Evolutionary conservation across 2,888 invertebrate species (phyloP), one percentile per base, ranked within the genome.

Genomic region (Aromia moschata): DNA sequence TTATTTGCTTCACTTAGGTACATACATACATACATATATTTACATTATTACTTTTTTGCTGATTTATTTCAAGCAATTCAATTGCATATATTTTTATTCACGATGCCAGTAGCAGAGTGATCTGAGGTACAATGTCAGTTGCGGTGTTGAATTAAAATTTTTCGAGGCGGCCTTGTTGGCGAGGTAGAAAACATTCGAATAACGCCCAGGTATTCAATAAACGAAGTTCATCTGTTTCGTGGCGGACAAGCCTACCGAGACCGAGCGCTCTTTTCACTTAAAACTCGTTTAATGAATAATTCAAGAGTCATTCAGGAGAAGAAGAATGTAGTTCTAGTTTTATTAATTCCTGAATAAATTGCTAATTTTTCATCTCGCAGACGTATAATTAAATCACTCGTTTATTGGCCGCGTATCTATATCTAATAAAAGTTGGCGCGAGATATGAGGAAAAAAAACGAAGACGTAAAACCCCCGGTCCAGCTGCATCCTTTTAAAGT

Each of bases 261-360:
- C 25, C 25, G 25, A 25, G 25, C 25, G 25, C 25, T 25, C 7
- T 7, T 33, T 33, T 10, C 33, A 33, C 33, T 33, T 33, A 3
- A 33, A 33, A 33, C 33, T 11, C 7, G 33, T 33, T 33, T 33
- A 33, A 33, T 33, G 33, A 33, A 33, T 33, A n/a, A 33, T 33
- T 3, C 33, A 33, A n/a, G 10, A 33, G n/a, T 11, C n/a, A n/a
- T n/a, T n/a, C n/a, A n/a, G n/a, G 11, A 33, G 2, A 33, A 33
- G 11, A 33, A 33, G 33, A 33, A 33, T 33, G 33, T 33, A 33
- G 33, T 33, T 33, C 33, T 33, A 33, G 33, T 33, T 33, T 33
- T 33, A 33, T 33, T 33, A 33, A 33, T 33, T 11, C 33, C n/a
- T 10, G 33, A 33, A 33, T 33, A 33, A 33, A 33, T 33, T 33